These are phyloP conservation scores for Schrankia costaestrigalis DNA, from an alignment of 2,888 invertebrate species.

Conservation along the genomic window DNA sequence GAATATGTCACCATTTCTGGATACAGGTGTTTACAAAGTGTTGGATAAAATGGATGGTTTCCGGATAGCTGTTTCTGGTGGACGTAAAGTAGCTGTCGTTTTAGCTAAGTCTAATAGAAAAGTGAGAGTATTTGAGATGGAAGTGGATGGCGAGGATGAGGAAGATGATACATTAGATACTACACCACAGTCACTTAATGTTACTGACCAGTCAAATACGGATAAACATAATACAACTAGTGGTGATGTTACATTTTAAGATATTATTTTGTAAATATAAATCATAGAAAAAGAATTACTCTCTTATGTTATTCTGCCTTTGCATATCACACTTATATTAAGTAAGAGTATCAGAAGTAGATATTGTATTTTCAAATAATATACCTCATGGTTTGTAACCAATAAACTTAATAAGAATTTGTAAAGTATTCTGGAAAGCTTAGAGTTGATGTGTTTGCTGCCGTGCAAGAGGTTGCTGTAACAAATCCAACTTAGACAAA, in stretches of 20 bases:
- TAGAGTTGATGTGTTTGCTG: no score
- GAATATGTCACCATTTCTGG: slow-evolving; percentile 77
- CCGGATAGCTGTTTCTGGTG: slow-evolving; percentile 91
- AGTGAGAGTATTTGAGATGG: slow-evolving; percentile 94
- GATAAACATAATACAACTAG: slow-evolving; percentile 40
- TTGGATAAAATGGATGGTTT: slow-evolving; percentile 85
- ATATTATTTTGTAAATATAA: neutral
- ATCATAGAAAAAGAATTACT: no score
- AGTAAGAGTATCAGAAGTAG: no score
- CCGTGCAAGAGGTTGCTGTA: no score
- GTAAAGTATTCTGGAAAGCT: no score
- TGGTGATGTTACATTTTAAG: slow-evolving; percentile 38
- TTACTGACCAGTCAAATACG: slow-evolving; percentile 48
- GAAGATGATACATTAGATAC: slow-evolving; percentile 82
- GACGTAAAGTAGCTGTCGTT: slow-evolving; percentile 90
- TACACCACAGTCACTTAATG: slow-evolving; percentile 60
- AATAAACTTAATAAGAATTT: no score
- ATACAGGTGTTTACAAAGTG: slow-evolving; percentile 77
- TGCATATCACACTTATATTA: no score
- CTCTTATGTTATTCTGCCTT: no score
- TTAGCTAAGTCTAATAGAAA: slow-evolving; percentile 89
- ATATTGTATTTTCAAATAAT: no score
- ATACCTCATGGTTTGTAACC: no score
- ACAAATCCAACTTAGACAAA: no score
- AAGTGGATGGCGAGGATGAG: slow-evolving; percentile 95